Evolutionary conservation across 2,888 invertebrate genomes (phyloP), one percentile per base, ranked within the genome.

Genomic region (Dolichopus griseipennis): DNA sequence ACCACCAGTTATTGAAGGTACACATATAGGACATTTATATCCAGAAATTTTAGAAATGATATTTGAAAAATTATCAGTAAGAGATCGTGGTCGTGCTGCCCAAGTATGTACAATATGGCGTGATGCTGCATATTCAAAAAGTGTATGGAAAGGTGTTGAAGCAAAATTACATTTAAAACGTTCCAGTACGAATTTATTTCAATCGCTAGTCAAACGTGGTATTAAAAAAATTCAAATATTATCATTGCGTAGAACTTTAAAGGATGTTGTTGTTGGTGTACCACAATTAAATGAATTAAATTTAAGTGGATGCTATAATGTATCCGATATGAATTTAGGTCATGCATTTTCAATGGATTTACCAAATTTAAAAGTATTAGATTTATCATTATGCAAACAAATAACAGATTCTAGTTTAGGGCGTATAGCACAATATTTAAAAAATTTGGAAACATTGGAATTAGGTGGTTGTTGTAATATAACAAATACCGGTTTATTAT

Each of bases 71-170:
- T 84, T 97, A 78, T 90, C 93, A 67, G 92, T 95, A 64, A 84
- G 90, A 73, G 96, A 95, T 82, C 88, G 93, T 78, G 96, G 96
- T 2, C 85, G 92, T 64, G 95, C 91, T 22, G 93, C 95, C 3
- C 94, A 94, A 82, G 95, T 95, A 71, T 93, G 93, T 80, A 86
- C 88, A 68, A 84, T 91, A 69, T 97, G 96, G 95, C 84, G 94
- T 70, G 95, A 96, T 77, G 95, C 95, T 65, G 91, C 93, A 41
- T 95, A 96, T 81, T 90, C 92, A 75, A 90, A 93, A 75, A 91
- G 91, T 62, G 95, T 97, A 22, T 97, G 97, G 97, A 88, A 93
- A 73, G 94, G 94, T 67, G 94, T 95, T 43, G 94, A 95, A 78
- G 95, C 96, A 1, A 91, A 92, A 74, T 82, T 97, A 71, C 96